Conservation (phyloP, 2,888 invertebrate genomes). For the Stenurella melanura region DNA sequence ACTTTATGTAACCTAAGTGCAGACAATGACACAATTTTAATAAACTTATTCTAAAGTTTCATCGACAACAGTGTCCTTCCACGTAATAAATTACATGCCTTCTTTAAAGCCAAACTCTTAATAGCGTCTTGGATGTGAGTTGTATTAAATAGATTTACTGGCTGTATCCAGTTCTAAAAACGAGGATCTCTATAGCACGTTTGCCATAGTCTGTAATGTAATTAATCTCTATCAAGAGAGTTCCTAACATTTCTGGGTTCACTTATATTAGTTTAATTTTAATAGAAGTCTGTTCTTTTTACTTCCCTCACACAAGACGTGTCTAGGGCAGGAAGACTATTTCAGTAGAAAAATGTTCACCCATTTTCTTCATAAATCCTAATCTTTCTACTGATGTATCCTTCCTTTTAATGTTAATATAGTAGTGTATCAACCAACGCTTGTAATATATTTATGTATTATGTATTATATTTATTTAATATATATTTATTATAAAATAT, state of each 20-base stretch:
- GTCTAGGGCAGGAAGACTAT: not conserved
- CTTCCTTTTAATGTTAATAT: not conserved
- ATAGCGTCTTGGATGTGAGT: not conserved
- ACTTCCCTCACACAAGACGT: not conserved
- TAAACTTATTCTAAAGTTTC: not conserved
- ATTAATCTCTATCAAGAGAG: slow-evolving; percentile 21
- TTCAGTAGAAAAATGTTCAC: slow-evolving; percentile 10
- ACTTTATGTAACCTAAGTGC: not conserved
- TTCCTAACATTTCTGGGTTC: not conserved
- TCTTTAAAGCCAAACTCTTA: not conserved
- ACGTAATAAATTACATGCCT: not conserved
- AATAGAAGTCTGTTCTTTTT: not conserved
- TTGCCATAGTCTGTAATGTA: not conserved
- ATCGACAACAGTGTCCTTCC: too few relatives aligned
- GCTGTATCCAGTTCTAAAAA: not conserved
- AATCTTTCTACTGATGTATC: not conserved
- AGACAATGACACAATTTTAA: not conserved
- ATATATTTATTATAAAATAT: too few relatives aligned
- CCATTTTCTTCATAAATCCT: slow-evolving; percentile 10
- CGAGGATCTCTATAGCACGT: not conserved
- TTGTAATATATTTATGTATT: too few relatives aligned
- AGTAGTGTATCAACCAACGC: not conserved
- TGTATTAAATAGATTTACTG: not conserved
- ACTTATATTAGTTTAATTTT: slow-evolving; percentile 19
- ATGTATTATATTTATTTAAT: too few relatives aligned